These are phyloP conservation scores for Hoplodrina ambigua DNA, from an alignment of 2,888 invertebrate genomes.

Conservation along the genomic window DNA sequence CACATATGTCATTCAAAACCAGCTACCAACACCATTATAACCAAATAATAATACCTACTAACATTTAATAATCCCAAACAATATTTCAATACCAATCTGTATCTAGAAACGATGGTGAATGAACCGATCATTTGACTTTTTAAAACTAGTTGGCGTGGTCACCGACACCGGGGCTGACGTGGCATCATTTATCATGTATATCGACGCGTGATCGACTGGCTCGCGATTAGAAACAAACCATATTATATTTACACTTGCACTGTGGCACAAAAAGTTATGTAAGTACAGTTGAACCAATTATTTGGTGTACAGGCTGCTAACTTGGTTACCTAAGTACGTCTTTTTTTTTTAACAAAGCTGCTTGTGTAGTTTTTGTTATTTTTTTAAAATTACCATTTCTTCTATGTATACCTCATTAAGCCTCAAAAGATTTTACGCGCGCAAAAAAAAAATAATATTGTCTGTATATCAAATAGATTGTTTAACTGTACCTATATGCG, in stretches of 20 bases:
- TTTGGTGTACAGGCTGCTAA: neutral
- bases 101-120: slow-evolving; percentile 72
- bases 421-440: no score
- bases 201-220: slow-evolving; percentile 83
- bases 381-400: no score
- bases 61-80: slow-evolving; percentile 30
- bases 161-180: slow-evolving; percentile 72
- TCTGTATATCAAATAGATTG: no score
- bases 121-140: slow-evolving; percentile 77
- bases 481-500: no score
- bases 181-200: slow-evolving; percentile 82
- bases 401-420: no score
- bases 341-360: no score
- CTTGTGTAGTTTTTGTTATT: no score
- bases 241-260: slow-evolving; percentile 60
- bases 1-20: slow-evolving; percentile 11
- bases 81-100: slow-evolving; percentile 58
- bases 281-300: neutral
- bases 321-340: no score
- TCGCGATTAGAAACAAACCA: slow-evolving; percentile 66
- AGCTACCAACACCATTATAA: slow-evolving; percentile 30
- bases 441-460: no score
- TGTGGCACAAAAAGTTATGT: slow-evolving; percentile 9
- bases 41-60: slow-evolving; percentile 34
- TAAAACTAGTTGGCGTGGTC: slow-evolving; percentile 74